Conservation (phyloP, 53 echinoderm and acorn worm genomes). For the Zoroaster sp. region DNA sequence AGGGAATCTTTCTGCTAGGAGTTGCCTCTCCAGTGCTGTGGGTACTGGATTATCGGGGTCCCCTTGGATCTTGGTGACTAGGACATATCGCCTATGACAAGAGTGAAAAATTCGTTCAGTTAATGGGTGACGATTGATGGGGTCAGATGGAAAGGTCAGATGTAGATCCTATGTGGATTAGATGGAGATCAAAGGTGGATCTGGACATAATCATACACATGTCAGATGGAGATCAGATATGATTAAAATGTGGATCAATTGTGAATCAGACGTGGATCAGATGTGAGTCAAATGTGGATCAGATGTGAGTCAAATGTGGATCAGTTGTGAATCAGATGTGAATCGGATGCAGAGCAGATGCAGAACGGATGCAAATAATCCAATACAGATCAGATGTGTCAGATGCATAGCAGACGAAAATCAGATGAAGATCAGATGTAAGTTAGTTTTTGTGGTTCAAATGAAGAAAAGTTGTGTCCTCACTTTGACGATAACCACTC, state of each 20-base stretch:
- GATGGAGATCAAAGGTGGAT: background rate
- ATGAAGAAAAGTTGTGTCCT: no score
- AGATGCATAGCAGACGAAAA: background rate
- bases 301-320: background rate
- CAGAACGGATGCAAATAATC: background rate
- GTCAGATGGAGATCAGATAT: background rate
- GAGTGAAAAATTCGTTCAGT: background rate
- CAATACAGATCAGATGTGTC: background rate
- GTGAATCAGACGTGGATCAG: background rate
- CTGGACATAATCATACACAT: no score
- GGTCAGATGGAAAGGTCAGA: background rate
- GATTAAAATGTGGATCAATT: background rate
- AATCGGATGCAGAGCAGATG: background rate
- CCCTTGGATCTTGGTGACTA: constrained; percentile 66
- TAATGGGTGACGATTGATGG: background rate
- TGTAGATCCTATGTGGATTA: background rate
- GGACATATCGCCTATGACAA: constrained; percentile 75
- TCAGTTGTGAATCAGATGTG: background rate
- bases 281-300: background rate
- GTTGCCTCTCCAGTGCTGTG: constrained; percentile 78
- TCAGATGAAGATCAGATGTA: background rate
- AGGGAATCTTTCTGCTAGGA: constrained; percentile 84
- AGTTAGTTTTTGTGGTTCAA: background rate
- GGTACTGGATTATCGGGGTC: constrained; percentile 58
- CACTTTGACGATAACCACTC: no score